A percentile compares a stretch with the other conserved stretches of the same genome.
Evolutionary conservation across 2,113 vertebrate species (phyloP).

Genomic region (Heliornis fulica): DNA sequence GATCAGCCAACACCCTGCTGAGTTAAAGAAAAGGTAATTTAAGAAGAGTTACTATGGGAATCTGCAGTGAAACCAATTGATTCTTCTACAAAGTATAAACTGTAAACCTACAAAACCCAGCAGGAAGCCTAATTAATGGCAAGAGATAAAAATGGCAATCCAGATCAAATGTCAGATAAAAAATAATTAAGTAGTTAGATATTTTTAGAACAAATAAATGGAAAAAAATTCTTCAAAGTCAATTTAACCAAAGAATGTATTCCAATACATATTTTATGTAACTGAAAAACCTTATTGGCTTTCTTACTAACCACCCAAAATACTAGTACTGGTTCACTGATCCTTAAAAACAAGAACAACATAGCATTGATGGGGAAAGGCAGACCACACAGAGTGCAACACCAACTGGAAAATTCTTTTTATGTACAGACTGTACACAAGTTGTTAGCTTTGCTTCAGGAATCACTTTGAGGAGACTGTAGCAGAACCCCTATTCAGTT

Average conservation of each 20-base stretch:
- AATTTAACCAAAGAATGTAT: background rate
- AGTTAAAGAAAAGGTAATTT: slow-evolving; percentile 3
- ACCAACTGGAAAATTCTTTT: background rate
- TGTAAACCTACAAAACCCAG: slow-evolving; percentile 3
- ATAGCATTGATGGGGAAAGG: background rate
- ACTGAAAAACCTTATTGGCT: background rate
- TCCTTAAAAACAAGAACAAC: background rate
- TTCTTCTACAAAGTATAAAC: slow-evolving; percentile 28
- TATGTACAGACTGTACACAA: background rate
- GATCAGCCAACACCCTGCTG: background rate
- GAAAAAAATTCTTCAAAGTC: slow-evolving; percentile 37
- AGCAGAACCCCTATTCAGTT: background rate
- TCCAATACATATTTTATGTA: slow-evolving; percentile 8
- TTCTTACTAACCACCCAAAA: background rate
- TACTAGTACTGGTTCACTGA: background rate
- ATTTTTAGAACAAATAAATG: slow-evolving; percentile 45
- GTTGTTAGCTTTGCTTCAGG: background rate
- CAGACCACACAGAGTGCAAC: background rate
- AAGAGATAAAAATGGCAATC: slow-evolving; percentile 38
- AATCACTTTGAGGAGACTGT: background rate
- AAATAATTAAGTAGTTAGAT: background rate
- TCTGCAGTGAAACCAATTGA: slow-evolving; percentile 24
- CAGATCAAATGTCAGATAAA: slow-evolving; percentile 35
- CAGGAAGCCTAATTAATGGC: slow-evolving; percentile 47
- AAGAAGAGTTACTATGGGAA: slow-evolving; percentile 34